These are phyloP conservation scores for Muraenolepis orangiensis DNA, from an alignment of 2,797 vertebrate genomes.

Conservation along the genomic window DNA sequence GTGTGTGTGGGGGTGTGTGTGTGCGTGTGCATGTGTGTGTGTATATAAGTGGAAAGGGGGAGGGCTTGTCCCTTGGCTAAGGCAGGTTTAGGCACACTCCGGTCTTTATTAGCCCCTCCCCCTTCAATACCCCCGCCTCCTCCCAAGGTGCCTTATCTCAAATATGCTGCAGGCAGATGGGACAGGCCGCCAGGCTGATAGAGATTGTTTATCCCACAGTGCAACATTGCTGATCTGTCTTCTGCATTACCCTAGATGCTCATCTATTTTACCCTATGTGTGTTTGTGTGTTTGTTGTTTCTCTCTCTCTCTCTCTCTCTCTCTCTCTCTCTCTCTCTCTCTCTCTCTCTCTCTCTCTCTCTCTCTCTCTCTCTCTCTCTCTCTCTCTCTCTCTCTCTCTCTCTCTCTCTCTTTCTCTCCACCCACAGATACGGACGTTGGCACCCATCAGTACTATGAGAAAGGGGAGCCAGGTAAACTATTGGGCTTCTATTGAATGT, in stretches of 20 bases:
- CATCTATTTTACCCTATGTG: conserved; percentile 47
- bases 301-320: not conserved
- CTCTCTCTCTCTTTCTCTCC: conserved; percentile 13
- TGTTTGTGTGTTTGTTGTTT: not conserved
- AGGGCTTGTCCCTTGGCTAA: conserved; percentile 50
- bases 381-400: conserved; percentile 18
- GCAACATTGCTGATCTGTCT: conserved; percentile 74
- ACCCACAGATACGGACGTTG: conserved; percentile 87
- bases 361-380: conserved; percentile 10
- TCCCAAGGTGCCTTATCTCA: conserved; percentile 65
- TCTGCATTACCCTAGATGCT: conserved; percentile 69
- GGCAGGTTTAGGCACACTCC: conserved; percentile 40
- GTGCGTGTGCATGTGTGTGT: conserved; percentile 15
- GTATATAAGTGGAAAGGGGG: conserved; percentile 30
- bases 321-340: not conserved
- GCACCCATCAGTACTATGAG: conserved; percentile 88
- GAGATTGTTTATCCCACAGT: conserved; percentile 76
- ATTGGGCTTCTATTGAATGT: conserved; percentile 67
- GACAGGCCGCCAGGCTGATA: conserved; percentile 74
- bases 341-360: conserved; percentile 14
- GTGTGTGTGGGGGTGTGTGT: conserved; percentile 21
- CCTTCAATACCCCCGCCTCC: conserved; percentile 49
- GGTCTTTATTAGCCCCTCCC: conserved; percentile 46
- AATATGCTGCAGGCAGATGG: conserved; percentile 68
- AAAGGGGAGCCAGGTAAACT: conserved; percentile 91